These are phyloP conservation scores for Agapornis roseicollis DNA, from an alignment of 2,113 vertebrate genomes.

Conservation along the genomic window DNA sequence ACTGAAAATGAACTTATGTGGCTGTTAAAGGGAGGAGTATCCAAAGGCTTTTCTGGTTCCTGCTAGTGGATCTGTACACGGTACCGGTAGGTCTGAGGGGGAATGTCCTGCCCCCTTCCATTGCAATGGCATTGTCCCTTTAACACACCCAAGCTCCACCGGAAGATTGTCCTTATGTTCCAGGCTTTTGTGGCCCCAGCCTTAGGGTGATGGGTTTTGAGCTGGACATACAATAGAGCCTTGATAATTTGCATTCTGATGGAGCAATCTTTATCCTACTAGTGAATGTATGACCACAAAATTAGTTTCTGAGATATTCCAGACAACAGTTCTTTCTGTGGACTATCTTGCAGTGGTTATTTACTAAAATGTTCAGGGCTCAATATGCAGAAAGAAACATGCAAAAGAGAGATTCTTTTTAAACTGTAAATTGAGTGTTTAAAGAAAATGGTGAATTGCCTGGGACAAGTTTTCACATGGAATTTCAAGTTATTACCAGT, in stretches of 20 bases:
- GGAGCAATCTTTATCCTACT: neutral
- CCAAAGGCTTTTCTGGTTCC: neutral
- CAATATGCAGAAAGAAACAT: neutral
- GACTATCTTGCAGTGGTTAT: neutral
- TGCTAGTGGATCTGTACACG: fast-evolving
- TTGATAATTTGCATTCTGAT: neutral
- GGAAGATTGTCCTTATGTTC: neutral
- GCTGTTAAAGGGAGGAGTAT: neutral
- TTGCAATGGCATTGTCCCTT: neutral
- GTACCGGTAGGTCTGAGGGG: neutral
- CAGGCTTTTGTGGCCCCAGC: neutral
- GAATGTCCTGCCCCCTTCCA: fast-evolving
- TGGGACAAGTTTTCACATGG: neutral
- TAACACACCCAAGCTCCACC: neutral
- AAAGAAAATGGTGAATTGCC: neutral
- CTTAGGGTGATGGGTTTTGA: neutral
- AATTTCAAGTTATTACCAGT: neutral
- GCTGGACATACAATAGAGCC: neutral
- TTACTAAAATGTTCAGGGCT: neutral
- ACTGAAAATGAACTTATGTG: neutral
- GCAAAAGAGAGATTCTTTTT: neutral
- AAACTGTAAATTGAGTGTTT: neutral
- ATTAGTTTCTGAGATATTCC: neutral
- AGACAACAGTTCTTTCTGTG: neutral
- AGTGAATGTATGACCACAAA: neutral